Evolutionary conservation across 2,888 invertebrate species (phyloP).

Genomic region (Lacanobia oleracea): DNA sequence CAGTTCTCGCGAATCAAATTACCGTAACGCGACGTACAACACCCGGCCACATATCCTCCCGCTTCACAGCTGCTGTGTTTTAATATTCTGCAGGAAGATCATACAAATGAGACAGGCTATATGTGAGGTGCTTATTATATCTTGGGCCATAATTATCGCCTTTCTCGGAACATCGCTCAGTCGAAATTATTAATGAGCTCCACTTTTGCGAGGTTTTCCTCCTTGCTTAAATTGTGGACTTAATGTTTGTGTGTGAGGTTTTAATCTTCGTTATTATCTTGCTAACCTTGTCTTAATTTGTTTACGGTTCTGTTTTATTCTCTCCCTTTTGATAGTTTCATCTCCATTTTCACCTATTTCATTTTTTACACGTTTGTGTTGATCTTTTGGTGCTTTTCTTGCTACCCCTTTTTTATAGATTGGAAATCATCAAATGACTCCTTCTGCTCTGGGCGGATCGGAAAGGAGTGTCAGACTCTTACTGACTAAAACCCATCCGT

Average conservation of each 20-base stretch:
- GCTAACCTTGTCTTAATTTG: not conserved
- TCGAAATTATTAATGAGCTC: constrained; percentile 52
- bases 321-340: not conserved
- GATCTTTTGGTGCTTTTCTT: not conserved
- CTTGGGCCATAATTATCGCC: constrained; percentile 32
- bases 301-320: not conserved
- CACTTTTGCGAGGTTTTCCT: constrained; percentile 42
- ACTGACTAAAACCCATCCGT: too few relatives aligned
- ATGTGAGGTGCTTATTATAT: constrained; percentile 30
- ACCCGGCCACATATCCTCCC: not conserved
- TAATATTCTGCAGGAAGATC: constrained; percentile 32
- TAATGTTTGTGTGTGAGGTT: constrained; percentile 6
- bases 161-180: constrained; percentile 45
- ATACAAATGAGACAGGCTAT: constrained; percentile 32
- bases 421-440: too few relatives aligned
- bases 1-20: constrained; percentile 18
- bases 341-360: not conserved
- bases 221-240: constrained; percentile 10
- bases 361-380: not conserved
- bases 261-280: not conserved
- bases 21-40: constrained; percentile 31
- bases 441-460: too few relatives aligned
- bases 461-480: too few relatives aligned
- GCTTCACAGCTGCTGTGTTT: constrained; percentile 24
- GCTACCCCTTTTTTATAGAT: too few relatives aligned